A percentile compares a stretch with the other conserved stretches of the same genome.
phyloP scores from a whole-genome alignment of 2,113 vertebrate genomes.

The Setophaga coronata region DNA sequence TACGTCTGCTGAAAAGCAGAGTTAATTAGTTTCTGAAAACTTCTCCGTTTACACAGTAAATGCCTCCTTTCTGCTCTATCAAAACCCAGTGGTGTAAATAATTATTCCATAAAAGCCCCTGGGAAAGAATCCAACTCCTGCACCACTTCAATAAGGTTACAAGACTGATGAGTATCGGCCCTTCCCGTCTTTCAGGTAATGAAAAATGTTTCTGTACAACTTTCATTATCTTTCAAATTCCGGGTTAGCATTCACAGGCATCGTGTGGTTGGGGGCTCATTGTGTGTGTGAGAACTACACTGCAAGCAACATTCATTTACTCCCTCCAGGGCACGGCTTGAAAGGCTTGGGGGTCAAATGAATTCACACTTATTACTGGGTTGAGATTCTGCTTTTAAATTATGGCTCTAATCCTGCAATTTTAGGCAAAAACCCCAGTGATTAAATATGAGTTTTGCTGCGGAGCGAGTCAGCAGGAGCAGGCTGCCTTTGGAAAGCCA shows the following conservation, averaged over 20 bases:
- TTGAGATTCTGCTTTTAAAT: not conserved
- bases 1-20: slow-evolving; percentile 28
- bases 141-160: slow-evolving; percentile 41
- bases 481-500: not conserved
- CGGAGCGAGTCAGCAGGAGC: not conserved
- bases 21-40: slow-evolving; percentile 63
- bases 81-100: slow-evolving; percentile 43
- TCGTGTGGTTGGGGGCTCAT: not conserved
- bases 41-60: slow-evolving; percentile 46
- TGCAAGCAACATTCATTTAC: slow-evolving; percentile 41
- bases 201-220: slow-evolving; percentile 57
- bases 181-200: slow-evolving; percentile 55
- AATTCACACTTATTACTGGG: slow-evolving; percentile 34
- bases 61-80: not conserved
- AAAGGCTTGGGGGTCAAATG: slow-evolving; percentile 40
- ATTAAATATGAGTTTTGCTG: not conserved
- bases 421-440: not conserved
- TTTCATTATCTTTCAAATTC: slow-evolving; percentile 64
- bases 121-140: slow-evolving; percentile 59
- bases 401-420: not conserved
- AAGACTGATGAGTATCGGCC: slow-evolving; percentile 37
- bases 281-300: slow-evolving; percentile 56
- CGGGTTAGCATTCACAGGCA: slow-evolving; percentile 43
- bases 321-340: slow-evolving; percentile 6
- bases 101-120: slow-evolving; percentile 58